Conservation (phyloP, 2,797 vertebrate genomes). For the Bryconaethiops microstoma region DNA sequence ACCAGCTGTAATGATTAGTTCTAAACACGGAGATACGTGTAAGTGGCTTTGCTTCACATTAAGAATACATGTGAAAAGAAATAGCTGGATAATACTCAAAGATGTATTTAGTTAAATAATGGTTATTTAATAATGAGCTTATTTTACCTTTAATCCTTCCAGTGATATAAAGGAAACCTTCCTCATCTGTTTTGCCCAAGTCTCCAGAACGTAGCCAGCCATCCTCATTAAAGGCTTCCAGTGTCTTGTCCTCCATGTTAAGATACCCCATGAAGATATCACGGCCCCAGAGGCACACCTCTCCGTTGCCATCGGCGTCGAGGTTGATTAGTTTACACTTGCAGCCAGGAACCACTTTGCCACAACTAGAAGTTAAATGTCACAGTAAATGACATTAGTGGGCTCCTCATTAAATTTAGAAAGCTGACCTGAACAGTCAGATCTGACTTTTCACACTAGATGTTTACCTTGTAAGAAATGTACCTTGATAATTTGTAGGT, state of each 20-base stretch:
- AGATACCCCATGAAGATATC: constrained; percentile 90
- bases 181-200: constrained; percentile 78
- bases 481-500: constrained; percentile 81
- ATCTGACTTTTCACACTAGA: background rate
- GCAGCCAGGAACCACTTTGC: constrained; percentile 84
- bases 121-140: no score
- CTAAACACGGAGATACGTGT: constrained; percentile 64
- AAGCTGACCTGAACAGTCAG: background rate
- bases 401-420: no score
- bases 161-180: constrained; percentile 87
- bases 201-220: constrained; percentile 89
- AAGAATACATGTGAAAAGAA: background rate
- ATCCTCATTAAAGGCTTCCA: constrained; percentile 80
- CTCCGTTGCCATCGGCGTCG: constrained; percentile 77
- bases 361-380: constrained; percentile 75
- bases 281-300: constrained; percentile 90
- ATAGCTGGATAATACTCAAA: background rate
- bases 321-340: constrained; percentile 78
- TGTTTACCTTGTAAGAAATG: constrained; percentile 1
- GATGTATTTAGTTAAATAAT: background rate
- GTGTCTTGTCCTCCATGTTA: constrained; percentile 87
- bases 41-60: background rate
- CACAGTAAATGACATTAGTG: background rate
- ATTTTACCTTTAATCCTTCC: constrained; percentile 87
- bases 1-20: constrained; percentile 87